A percentile compares a stretch with the other conserved stretches of the same genome.
Evolutionary conservation across 2,888 invertebrate species (phyloP).

Genomic region (Caenorhabditis macrosperma): DNA sequence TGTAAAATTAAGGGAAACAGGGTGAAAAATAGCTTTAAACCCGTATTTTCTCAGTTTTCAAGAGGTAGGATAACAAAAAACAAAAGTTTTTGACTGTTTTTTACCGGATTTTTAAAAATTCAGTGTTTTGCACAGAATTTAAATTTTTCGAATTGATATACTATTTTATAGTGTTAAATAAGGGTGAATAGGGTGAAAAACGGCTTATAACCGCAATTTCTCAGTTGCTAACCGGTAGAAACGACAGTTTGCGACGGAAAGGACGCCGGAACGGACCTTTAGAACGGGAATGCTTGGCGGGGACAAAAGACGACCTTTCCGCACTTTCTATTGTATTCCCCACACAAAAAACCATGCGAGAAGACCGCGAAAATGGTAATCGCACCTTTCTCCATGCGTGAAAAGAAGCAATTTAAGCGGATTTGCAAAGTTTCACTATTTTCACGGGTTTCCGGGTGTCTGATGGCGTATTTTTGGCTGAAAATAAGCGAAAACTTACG

Average conservation of each 20-base stretch:
- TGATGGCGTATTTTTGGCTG: neutral
- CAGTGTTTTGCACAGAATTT: too few relatives aligned
- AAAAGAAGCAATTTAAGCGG: neutral
- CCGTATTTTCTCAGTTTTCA: too few relatives aligned
- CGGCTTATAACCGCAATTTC: neutral
- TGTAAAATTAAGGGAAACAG: too few relatives aligned
- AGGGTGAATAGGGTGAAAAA: too few relatives aligned
- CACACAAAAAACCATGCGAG: conserved; percentile 4
- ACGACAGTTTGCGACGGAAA: neutral
- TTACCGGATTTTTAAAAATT: too few relatives aligned
- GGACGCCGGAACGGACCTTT: neutral
- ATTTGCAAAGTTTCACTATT: neutral
- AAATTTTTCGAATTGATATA: too few relatives aligned
- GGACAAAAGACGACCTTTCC: conserved; percentile 8
- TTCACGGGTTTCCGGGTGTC: neutral
- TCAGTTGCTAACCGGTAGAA: neutral
- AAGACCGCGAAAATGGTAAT: neutral
- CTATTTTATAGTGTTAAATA: too few relatives aligned
- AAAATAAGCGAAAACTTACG: neutral
- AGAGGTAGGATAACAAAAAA: too few relatives aligned
- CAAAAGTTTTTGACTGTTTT: too few relatives aligned
- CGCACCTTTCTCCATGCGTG: neutral
- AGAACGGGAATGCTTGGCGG: neutral
- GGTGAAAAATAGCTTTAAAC: too few relatives aligned
- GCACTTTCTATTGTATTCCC: conserved; percentile 7